Percentiles rank a stretch among this genome's conserved stretches.
These are phyloP conservation scores for Pachypsylla venusta DNA, from an alignment of 1,140 invertebrate species.

Conservation along the genomic window DNA sequence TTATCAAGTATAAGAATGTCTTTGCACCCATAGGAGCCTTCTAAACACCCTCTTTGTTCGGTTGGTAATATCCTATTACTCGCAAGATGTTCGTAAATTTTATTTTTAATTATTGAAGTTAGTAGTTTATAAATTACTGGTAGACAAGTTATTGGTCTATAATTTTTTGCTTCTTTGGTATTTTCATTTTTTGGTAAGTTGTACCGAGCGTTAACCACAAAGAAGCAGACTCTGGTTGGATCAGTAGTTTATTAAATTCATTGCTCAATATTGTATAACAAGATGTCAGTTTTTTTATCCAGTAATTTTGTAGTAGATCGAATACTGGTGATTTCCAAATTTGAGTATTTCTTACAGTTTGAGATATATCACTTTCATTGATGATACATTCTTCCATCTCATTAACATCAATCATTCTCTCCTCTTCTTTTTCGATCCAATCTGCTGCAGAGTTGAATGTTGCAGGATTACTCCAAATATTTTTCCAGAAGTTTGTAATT, in stretches of 20 bases:
- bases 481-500: background rate
- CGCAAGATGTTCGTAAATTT: slow-evolving; percentile 16
- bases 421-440: background rate
- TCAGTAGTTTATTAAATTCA: background rate
- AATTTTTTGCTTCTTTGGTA: slow-evolving; percentile 12
- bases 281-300: slow-evolving; percentile 20
- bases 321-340: slow-evolving; percentile 10
- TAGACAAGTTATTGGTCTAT: slow-evolving; percentile 16
- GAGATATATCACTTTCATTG: background rate
- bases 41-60: slow-evolving; percentile 23
- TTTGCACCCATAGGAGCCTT: slow-evolving; percentile 19
- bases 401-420: background rate
- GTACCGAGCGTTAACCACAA: slow-evolving; percentile 8
- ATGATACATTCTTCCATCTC: background rate
- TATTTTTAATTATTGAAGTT: slow-evolving; percentile 13
- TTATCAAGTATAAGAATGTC: slow-evolving; percentile 21
- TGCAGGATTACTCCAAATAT: background rate
- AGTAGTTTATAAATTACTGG: slow-evolving; percentile 13
- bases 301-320: slow-evolving; percentile 18
- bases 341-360: background rate
- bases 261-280: slow-evolving; percentile 8
- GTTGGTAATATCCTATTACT: slow-evolving; percentile 17
- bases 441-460: background rate
- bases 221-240: background rate
- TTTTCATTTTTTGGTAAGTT: slow-evolving; percentile 21